Evolutionary conservation across 2,113 vertebrate species (phyloP).

Genomic region (Pholis gunnellus): DNA sequence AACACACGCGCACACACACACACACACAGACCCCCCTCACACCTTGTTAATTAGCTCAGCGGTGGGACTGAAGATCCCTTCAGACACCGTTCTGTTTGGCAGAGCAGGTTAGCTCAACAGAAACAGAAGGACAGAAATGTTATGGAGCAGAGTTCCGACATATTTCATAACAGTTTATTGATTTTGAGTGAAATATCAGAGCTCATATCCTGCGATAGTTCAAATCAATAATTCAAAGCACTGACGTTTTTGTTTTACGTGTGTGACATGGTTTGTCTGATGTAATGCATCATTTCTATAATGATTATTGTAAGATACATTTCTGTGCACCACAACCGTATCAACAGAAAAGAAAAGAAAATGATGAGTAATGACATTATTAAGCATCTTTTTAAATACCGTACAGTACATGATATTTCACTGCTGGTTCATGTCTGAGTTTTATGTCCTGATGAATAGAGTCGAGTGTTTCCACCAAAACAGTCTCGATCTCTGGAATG

Average conservation of each 20-base stretch:
- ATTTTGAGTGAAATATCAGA: not conserved
- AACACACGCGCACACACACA: not conserved
- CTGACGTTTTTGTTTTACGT: not conserved
- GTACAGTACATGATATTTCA: too few species aligned
- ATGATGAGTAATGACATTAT: too few species aligned
- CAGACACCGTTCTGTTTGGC: constrained; percentile 54
- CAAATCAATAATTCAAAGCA: not conserved
- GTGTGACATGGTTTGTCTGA: not conserved
- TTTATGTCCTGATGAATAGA: not conserved
- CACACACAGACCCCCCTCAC: constrained; percentile 18
- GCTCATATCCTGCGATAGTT: not conserved
- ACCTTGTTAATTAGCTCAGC: constrained; percentile 79
- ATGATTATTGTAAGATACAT: too few species aligned
- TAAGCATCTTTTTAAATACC: too few species aligned
- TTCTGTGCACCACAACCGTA: too few species aligned
- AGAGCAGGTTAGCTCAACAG: constrained; percentile 14
- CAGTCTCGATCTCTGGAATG: not conserved
- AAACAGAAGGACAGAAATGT: not conserved
- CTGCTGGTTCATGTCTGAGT: not conserved
- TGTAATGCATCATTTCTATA: too few species aligned
- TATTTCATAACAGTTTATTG: not conserved
- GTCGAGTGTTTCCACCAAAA: not conserved
- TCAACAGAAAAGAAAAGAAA: too few species aligned
- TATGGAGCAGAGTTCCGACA: not conserved
- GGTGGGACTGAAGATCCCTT: constrained; percentile 47